phyloP scores from a whole-genome alignment of 2,113 vertebrate genomes.

The Carettochelys insculpta region DNA sequence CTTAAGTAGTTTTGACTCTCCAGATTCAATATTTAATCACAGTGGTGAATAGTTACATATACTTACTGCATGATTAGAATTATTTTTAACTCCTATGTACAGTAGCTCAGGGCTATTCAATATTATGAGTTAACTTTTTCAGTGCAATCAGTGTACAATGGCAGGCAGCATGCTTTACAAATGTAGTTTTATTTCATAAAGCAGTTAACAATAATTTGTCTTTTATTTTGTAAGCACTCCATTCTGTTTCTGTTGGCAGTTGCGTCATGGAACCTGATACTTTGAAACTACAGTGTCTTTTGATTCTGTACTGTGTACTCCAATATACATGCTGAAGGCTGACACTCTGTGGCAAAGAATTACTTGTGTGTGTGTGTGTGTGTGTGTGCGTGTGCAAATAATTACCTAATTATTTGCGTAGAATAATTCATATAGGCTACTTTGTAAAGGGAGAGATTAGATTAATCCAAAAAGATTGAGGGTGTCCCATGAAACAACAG shows the following conservation, averaged over 20 bases:
- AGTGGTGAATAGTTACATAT: no score
- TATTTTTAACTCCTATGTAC: no score
- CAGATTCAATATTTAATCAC: no score
- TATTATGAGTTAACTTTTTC: not conserved
- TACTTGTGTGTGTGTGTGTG: not conserved
- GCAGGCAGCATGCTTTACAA: not conserved
- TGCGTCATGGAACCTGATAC: not conserved
- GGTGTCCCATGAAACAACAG: not conserved
- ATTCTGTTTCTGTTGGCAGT: not conserved
- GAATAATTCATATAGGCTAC: not conserved
- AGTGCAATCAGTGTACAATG: not conserved
- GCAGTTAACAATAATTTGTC: not conserved
- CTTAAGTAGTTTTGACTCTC: no score
- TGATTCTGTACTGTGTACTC: not conserved
- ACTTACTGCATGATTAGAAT: no score
- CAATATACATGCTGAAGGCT: not conserved
- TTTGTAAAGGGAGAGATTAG: not conserved
- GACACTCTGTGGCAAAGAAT: not conserved
- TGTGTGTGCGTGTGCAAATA: not conserved
- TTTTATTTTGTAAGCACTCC: accelerated
- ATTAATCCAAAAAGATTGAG: not conserved
- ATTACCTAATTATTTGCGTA: not conserved
- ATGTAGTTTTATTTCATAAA: not conserved
- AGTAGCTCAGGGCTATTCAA: not conserved
- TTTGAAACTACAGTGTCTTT: not conserved